A percentile compares a stretch with the other conserved stretches of the same genome.
phyloP scores from a whole-genome alignment of 2,888 invertebrate genomes.

The Siphonodentalium dalli region DNA sequence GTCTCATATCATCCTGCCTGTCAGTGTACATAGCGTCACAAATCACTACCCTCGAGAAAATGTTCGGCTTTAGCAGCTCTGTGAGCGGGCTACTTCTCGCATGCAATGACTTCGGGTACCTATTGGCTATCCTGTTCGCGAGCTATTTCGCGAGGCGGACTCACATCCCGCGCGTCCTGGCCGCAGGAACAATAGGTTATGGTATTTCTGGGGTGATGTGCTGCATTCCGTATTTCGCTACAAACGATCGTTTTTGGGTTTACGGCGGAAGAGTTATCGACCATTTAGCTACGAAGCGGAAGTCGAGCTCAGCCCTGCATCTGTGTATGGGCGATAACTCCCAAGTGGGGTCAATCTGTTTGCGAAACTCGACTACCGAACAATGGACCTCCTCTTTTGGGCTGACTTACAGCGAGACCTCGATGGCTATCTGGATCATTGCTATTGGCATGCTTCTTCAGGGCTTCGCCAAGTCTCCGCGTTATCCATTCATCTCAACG shows the following conservation, averaged over 20 bases:
- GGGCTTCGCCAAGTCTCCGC: constrained; percentile 46
- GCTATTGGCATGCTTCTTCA: constrained; percentile 46
- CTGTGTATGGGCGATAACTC: not conserved
- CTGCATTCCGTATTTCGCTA: constrained; percentile 28
- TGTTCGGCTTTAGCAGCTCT: constrained; percentile 45
- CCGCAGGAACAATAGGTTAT: constrained; percentile 27
- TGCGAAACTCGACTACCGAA: constrained; percentile 2
- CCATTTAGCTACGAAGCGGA: too few species aligned
- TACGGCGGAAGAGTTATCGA: constrained; percentile 14
- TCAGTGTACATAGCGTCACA: constrained; percentile 37
- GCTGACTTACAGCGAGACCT: too few species aligned
- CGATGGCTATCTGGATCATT: constrained; percentile 29
- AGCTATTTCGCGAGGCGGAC: constrained; percentile 33
- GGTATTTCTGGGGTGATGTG: constrained; percentile 34
- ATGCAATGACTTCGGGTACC: constrained; percentile 49
- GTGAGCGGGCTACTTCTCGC: constrained; percentile 46
- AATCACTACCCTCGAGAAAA: constrained; percentile 46
- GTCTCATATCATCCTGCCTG: constrained; percentile 32
- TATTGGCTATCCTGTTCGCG: constrained; percentile 35
- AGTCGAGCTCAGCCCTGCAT: too few species aligned
- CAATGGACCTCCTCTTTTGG: constrained; percentile 17
- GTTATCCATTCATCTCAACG: constrained; percentile 39
- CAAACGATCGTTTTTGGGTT: constrained; percentile 23
- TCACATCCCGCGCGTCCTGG: constrained; percentile 33
- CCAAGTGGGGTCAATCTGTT: not conserved